These are phyloP conservation scores for Platysternon megacephalum DNA, from an alignment of 2,113 vertebrate genomes.

Conservation along the genomic window DNA sequence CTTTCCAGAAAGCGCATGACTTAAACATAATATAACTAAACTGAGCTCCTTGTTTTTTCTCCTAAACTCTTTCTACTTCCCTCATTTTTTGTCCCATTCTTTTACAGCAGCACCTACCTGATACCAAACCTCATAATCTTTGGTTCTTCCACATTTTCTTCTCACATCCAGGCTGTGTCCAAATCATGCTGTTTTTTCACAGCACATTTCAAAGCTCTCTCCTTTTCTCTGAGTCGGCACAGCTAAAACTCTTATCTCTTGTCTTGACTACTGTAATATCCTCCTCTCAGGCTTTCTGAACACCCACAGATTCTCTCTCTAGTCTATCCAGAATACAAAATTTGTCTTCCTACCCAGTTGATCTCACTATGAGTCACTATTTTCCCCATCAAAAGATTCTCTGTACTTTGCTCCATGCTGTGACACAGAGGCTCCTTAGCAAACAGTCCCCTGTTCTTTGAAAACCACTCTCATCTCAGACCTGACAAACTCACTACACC, in stretches of 20 bases:
- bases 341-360: background rate
- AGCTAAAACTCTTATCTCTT: background rate
- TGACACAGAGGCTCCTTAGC: background rate
- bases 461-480: background rate
- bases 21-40: constrained; percentile 15
- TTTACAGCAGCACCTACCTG: background rate
- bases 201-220: background rate
- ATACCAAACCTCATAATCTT: background rate
- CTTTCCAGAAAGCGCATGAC: background rate
- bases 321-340: background rate
- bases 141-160: constrained; percentile 10
- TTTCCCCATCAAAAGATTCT: background rate
- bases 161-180: background rate
- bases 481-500: background rate
- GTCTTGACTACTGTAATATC: background rate
- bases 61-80: background rate
- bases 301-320: background rate
- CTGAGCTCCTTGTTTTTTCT: background rate
- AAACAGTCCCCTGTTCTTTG: background rate
- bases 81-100: background rate
- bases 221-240: background rate
- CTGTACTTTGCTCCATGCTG: background rate
- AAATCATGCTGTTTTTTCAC: background rate
- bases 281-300: background rate
- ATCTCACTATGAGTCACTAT: background rate